These are phyloP conservation scores for Siniperca knerii DNA, from an alignment of 2,113 vertebrate genomes.

Conservation along the genomic window DNA sequence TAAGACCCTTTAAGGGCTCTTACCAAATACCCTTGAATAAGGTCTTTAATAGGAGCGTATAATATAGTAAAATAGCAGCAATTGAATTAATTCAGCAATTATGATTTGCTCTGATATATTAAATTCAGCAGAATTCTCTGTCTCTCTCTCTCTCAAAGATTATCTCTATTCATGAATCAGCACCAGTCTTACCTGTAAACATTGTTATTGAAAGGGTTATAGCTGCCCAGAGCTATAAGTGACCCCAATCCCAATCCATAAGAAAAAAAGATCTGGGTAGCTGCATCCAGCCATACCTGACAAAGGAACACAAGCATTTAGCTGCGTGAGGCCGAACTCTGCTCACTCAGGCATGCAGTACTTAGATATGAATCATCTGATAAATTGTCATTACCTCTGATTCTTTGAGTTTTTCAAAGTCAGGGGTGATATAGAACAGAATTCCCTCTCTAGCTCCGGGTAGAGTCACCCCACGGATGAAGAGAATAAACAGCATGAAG, in stretches of 20 bases:
- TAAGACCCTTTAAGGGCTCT: slow-evolving; percentile 34
- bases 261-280: slow-evolving; percentile 99
- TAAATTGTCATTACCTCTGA: slow-evolving; percentile 89
- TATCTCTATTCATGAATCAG: not conserved
- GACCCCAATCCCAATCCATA: slow-evolving; percentile 97
- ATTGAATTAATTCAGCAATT: slow-evolving; percentile 45
- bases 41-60: slow-evolving; percentile 1
- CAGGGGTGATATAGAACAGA: slow-evolving; percentile 96
- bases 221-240: slow-evolving; percentile 97
- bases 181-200: slow-evolving; percentile 92
- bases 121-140: slow-evolving; percentile 14
- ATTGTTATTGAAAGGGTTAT: slow-evolving; percentile 98
- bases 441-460: slow-evolving; percentile 96
- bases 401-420: slow-evolving; percentile 96
- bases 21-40: slow-evolving; percentile 13
- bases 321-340: not conserved
- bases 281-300: slow-evolving; percentile 98
- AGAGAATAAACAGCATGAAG: slow-evolving; percentile 97
- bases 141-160: not conserved
- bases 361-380: slow-evolving; percentile 28
- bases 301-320: slow-evolving; percentile 57
- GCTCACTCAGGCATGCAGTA: slow-evolving; percentile 29
- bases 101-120: slow-evolving; percentile 9
- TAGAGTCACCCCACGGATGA: slow-evolving; percentile 97
- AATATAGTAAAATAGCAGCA: slow-evolving; percentile 3